Percentiles rank a stretch among this genome's conserved stretches.
These are phyloP conservation scores for Parnassius smintheus DNA, from an alignment of 2,888 invertebrate genomes.

Conservation along the genomic window DNA sequence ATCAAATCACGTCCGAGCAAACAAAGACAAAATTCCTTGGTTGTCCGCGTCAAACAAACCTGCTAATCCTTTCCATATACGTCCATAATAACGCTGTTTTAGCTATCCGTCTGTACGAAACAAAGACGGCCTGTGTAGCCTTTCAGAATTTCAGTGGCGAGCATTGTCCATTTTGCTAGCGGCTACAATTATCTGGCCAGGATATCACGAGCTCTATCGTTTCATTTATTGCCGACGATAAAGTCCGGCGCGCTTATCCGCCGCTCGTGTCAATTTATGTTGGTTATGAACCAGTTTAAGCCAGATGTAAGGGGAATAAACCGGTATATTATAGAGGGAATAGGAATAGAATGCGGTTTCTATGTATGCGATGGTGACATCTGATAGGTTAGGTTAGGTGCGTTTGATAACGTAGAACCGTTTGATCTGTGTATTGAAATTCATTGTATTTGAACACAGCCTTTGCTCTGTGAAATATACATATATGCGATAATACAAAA, in stretches of 20 bases:
- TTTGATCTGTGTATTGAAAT: slow-evolving; percentile 21
- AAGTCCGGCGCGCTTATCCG: slow-evolving; percentile 30
- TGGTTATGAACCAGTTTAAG: slow-evolving; percentile 48
- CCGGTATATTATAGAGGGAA: slow-evolving; percentile 51
- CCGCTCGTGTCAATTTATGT: slow-evolving; percentile 40
- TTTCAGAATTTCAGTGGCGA: slow-evolving; percentile 40
- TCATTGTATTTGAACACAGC: slow-evolving; percentile 9
- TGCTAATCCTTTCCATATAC: slow-evolving; percentile 32
- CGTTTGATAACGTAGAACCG: slow-evolving; percentile 21
- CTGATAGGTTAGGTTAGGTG: slow-evolving; percentile 54
- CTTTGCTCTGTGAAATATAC: background rate
- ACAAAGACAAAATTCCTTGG: slow-evolving; percentile 45
- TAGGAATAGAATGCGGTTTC: slow-evolving; percentile 71
- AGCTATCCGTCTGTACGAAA: slow-evolving; percentile 35
- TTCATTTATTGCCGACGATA: slow-evolving; percentile 29
- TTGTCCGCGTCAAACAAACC: slow-evolving; percentile 29
- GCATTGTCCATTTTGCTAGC: slow-evolving; percentile 47
- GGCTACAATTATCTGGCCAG: slow-evolving; percentile 43
- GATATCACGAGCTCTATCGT: slow-evolving; percentile 36
- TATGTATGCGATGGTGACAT: slow-evolving; percentile 62
- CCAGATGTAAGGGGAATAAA: slow-evolving; percentile 62
- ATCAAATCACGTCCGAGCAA: slow-evolving; percentile 38
- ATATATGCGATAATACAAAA: background rate
- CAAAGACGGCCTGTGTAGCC: slow-evolving; percentile 41
- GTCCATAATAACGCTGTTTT: slow-evolving; percentile 35